Percentiles rank a stretch among this genome's conserved stretches.
Conservation (phyloP, 2,888 invertebrate genomes). For the Troilus luridus region DNA sequence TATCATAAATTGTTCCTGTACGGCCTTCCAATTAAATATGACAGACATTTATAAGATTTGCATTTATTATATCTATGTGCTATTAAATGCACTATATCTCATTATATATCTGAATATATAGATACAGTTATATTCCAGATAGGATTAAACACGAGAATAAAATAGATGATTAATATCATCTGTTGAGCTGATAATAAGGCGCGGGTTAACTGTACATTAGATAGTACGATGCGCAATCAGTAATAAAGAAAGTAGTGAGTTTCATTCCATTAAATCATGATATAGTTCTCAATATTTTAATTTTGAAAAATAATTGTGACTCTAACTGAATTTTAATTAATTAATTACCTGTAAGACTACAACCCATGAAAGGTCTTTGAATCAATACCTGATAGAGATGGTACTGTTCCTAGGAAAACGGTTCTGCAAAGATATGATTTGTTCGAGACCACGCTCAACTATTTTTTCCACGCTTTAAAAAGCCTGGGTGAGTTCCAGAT, state of each 20-base stretch:
- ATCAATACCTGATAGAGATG: too few species aligned
- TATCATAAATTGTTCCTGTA: slow-evolving; percentile 31
- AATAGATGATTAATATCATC: background rate
- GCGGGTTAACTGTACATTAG: background rate
- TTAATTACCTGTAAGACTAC: too few species aligned
- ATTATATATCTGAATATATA: background rate
- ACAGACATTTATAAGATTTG: background rate
- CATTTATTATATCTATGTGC: background rate
- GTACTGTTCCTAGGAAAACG: too few species aligned
- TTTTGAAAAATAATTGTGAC: too few species aligned
- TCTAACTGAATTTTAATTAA: too few species aligned
- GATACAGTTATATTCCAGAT: background rate
- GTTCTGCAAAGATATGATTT: too few species aligned
- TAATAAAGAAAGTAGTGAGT: background rate
- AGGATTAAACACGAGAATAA: background rate
- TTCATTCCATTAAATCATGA: too few species aligned
- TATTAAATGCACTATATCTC: background rate
- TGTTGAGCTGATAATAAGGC: background rate
- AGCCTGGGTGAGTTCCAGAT: too few species aligned
- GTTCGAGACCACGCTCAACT: too few species aligned
- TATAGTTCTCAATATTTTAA: too few species aligned
- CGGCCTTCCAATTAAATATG: slow-evolving; percentile 37
- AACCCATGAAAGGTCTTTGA: too few species aligned
- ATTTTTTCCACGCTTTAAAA: too few species aligned
- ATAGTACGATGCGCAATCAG: background rate